phyloP scores from a whole-genome alignment of 1,140 invertebrate genomes.

The Megathymus violae region DNA sequence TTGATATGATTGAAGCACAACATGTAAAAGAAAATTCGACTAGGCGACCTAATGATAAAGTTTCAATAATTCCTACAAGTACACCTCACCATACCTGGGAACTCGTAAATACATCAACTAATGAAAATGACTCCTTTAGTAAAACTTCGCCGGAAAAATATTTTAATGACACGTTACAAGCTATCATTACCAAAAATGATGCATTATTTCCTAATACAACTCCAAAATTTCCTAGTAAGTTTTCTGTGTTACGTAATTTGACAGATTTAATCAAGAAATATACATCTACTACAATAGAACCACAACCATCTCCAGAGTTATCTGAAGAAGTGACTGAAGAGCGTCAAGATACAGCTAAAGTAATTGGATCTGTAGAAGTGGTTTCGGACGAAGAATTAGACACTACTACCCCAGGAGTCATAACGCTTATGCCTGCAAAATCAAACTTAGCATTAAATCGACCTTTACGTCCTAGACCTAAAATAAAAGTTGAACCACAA shows the following conservation, averaged over 20 bases:
- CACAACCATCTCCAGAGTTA: conserved; percentile 23
- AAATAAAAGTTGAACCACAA: conserved; percentile 65
- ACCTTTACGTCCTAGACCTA: conserved; percentile 83
- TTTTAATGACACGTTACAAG: conserved; percentile 82
- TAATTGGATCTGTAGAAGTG: conserved; percentile 71
- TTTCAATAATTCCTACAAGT: conserved; percentile 74
- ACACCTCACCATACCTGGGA: conserved; percentile 78
- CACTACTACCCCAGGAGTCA: conserved; percentile 72
- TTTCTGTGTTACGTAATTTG: conserved; percentile 71
- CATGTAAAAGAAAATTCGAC: conserved; percentile 63
- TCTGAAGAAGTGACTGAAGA: conserved; percentile 48
- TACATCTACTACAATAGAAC: conserved; percentile 55
- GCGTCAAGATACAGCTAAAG: conserved; percentile 49
- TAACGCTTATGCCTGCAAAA: conserved; percentile 86
- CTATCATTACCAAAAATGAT: conserved; percentile 81
- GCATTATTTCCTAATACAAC: conserved; percentile 74
- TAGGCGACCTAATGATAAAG: conserved; percentile 76
- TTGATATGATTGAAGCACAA: conserved; percentile 49
- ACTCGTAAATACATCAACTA: conserved; percentile 78
- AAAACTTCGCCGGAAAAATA: conserved; percentile 76
- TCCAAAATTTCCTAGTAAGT: conserved; percentile 76
- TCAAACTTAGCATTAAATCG: conserved; percentile 85
- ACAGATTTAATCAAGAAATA: conserved; percentile 75
- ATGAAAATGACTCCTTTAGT: conserved; percentile 62
- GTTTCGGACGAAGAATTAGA: conserved; percentile 72